Conservation (phyloP, 2,888 invertebrate genomes). For the Hecatera dysodea region DNA sequence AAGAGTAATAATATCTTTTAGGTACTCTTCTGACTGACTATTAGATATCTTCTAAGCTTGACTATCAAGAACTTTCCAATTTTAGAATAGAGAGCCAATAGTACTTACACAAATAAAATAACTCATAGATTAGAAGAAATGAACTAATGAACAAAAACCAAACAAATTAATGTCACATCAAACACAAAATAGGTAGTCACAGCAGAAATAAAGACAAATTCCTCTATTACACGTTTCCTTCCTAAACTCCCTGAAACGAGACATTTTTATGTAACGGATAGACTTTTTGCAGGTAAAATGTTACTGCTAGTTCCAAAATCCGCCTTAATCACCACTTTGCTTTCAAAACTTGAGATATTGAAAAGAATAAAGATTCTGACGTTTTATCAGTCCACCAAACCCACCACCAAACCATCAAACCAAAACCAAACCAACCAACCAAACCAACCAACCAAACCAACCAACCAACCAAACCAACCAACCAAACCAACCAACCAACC, state of each 20-base stretch:
- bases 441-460: too few relatives aligned
- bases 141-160: neutral
- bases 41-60: too few relatives aligned
- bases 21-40: too few relatives aligned
- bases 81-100: neutral
- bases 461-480: too few relatives aligned
- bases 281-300: constrained; percentile 36
- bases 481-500: too few relatives aligned
- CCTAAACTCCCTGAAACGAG: neutral
- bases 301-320: constrained; percentile 19
- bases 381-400: neutral
- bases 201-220: constrained; percentile 6
- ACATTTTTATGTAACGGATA: constrained; percentile 32
- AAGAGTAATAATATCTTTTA: too few relatives aligned
- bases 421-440: too few relatives aligned
- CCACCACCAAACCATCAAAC: too few relatives aligned
- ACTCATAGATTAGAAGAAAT: neutral
- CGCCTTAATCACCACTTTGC: constrained; percentile 12
- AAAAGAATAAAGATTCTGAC: constrained; percentile 10
- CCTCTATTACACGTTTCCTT: constrained; percentile 1
- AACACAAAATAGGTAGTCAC: neutral
- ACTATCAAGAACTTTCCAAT: neutral
- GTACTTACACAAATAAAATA: neutral
- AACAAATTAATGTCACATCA: neutral
- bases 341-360: constrained; percentile 27